A percentile compares a stretch with the other conserved stretches of the same genome.
phyloP scores from a whole-genome alignment of 1,140 invertebrate species.

The Heliconius hewitsoni region DNA sequence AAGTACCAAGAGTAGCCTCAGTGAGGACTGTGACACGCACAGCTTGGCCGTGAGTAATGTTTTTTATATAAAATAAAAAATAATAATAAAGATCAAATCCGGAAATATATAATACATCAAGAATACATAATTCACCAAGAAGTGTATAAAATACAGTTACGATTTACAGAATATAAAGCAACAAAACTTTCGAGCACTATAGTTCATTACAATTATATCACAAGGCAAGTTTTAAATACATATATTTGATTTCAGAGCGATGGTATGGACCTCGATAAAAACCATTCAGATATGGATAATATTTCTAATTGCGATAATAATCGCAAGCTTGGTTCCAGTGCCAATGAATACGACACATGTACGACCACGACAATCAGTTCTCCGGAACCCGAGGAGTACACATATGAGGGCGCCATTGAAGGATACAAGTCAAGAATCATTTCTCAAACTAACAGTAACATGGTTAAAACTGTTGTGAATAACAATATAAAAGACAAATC shows the following conservation, averaged over 20 bases:
- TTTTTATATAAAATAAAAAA: too few relatives aligned
- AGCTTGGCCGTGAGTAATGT: conserved; percentile 84
- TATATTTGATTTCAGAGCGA: conserved; percentile 82
- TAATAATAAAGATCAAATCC: too few relatives aligned
- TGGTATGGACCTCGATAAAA: conserved; percentile 85
- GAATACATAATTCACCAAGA: too few relatives aligned
- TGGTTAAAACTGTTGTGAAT: conserved; percentile 70
- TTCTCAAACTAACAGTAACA: conserved; percentile 75
- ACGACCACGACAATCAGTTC: conserved; percentile 84
- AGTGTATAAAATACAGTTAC: too few relatives aligned
- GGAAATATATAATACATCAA: too few relatives aligned
- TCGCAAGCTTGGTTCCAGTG: conserved; percentile 77
- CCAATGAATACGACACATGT: conserved; percentile 83
- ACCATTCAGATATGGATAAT: conserved; percentile 84
- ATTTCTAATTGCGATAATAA: conserved; percentile 75
- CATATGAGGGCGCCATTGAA: conserved; percentile 92
- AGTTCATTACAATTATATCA: too few relatives aligned
- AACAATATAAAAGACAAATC: conserved; percentile 74
- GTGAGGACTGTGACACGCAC: conserved; percentile 87
- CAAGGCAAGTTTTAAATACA: conserved; percentile 21
- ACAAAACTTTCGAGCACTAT: too few relatives aligned
- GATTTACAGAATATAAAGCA: too few relatives aligned
- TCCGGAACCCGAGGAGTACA: conserved; percentile 88
- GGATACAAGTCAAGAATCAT: conserved; percentile 89
- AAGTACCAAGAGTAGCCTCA: conserved; percentile 88